Evolutionary conservation across 2,113 vertebrate genomes (phyloP), one percentile per base, ranked within the genome.

Genomic region (Ranitomeya variabilis): DNA sequence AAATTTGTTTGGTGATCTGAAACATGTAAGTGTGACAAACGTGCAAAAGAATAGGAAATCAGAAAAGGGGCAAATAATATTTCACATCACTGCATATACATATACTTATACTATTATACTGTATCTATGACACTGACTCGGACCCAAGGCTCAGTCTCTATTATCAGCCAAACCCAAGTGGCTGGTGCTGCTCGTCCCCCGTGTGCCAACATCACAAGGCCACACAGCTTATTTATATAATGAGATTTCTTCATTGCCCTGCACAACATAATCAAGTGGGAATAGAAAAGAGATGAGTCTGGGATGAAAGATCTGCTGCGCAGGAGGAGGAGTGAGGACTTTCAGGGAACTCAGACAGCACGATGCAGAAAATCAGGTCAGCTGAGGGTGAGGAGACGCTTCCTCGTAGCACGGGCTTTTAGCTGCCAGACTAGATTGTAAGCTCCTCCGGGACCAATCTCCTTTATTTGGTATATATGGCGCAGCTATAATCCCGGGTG

Each of bases 81-180:
- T 45, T 45, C 37, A 45, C 37, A 45, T 5, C 37, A 45, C 37
- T 45, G 37, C 5, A 4, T 45, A 45, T 45, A 45, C 37, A 45
- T 45, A 45, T 45, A 3, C 37, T 45, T 45, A 45, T 45, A 45
- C 37, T 45, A 45, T 2, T 45, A 45, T 45, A 45, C 37, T 45
- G 3, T 0, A 0, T 7, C 0, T 0, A 18, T 4, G 14, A 64
- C 18, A 64, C 6, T 23, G n/a, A 10, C 64, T 11, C 3, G 11
- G 8, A 71, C n/a, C 67, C 67, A 71, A 13, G 13, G 67, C 11
- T 71, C 23, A 71, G 11, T 59, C 67, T 82, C 45, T 59, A 2
- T 73, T 73, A 73, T 0, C 80, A 19, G 87, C 83, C 12, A 86
- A 80, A 12, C 83, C 86, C 77, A 7, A 19, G 45, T 0, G 2